Conservation (phyloP, 2,113 vertebrate species). For the Sylvia atricapilla region DNA sequence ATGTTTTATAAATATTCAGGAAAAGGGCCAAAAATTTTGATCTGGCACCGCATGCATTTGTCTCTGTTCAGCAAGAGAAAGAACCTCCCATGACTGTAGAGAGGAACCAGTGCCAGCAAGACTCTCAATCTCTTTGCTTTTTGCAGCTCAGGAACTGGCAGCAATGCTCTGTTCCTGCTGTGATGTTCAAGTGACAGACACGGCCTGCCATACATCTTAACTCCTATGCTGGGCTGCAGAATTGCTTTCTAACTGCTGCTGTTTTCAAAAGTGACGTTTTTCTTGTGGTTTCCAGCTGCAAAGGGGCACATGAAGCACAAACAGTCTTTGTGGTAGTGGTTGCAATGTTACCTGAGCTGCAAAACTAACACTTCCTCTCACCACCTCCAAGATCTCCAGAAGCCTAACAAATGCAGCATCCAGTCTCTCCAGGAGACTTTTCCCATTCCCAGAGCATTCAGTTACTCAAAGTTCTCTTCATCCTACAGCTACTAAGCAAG, state of each 20-base stretch:
- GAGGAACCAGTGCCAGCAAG: neutral
- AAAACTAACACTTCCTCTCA: neutral
- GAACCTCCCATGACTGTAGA: neutral
- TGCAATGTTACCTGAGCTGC: neutral
- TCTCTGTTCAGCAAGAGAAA: neutral
- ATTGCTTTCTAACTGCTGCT: neutral
- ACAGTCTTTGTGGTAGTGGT: neutral
- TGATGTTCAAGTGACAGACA: neutral
- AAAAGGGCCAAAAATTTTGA: neutral
- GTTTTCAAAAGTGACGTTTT: neutral
- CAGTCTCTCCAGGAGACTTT: neutral
- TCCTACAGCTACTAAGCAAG: slow-evolving; percentile 4
- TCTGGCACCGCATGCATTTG: neutral
- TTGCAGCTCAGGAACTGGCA: slow-evolving; percentile 15
- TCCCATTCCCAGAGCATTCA: neutral
- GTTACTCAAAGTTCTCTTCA: neutral
- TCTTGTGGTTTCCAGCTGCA: neutral
- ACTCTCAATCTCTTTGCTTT: neutral
- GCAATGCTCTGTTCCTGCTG: neutral
- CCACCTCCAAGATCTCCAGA: neutral
- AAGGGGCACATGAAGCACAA: neutral
- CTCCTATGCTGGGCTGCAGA: neutral
- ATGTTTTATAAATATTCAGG: neutral
- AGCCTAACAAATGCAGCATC: neutral
- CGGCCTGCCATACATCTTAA: neutral